phyloP scores from a whole-genome alignment of 2,797 vertebrate species.

The Botia kubotai region DNA sequence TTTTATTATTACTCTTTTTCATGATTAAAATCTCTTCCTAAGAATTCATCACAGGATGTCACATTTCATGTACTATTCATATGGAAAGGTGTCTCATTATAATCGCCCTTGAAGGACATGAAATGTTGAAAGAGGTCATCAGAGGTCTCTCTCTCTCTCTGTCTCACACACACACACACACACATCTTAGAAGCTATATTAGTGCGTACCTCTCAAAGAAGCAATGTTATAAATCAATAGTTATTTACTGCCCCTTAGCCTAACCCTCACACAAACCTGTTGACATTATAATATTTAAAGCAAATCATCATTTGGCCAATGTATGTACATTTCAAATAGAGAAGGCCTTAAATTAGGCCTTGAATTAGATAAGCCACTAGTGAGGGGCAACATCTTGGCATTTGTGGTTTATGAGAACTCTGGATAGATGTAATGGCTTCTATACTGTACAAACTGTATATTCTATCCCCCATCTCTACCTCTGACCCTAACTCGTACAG shows the following conservation, averaged over 20 bases:
- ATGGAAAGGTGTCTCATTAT: constrained; percentile 1
- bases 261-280: not conserved
- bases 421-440: no score
- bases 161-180: not conserved
- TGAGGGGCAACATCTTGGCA: no score
- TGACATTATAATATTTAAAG: not conserved
- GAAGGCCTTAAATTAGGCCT: no score
- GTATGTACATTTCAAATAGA: no score
- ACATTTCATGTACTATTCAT: not conserved
- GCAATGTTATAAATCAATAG: not conserved
- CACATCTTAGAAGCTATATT: not conserved
- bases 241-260: not conserved
- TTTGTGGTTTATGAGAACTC: no score
- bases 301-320: no score
- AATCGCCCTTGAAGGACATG: constrained; percentile 15
- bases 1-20: not conserved
- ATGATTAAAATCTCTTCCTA: not conserved
- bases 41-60: not conserved
- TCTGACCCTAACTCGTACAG: no score
- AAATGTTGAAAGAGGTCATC: constrained; percentile 9
- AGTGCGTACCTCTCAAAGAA: not conserved
- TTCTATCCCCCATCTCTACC: no score
- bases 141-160: not conserved
- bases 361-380: no score
- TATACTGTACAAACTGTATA: no score